Conservation (phyloP, 2,888 invertebrate genomes). For the Pheosia gnoma region DNA sequence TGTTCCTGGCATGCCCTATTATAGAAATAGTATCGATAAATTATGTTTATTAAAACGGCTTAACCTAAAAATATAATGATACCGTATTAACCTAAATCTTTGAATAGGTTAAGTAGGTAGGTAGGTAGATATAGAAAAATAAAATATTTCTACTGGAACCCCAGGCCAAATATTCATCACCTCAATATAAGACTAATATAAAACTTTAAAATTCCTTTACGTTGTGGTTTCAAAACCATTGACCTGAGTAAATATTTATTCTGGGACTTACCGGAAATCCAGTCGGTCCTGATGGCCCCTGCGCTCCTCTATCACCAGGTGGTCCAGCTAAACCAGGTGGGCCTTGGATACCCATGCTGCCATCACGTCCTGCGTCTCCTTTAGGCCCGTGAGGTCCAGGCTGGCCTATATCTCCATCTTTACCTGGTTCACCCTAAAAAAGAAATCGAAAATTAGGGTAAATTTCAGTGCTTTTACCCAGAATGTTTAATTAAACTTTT, state of each 20-base stretch:
- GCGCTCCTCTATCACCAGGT: slow-evolving; percentile 89
- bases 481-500: neutral
- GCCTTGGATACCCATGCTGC: slow-evolving; percentile 89
- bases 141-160: no score
- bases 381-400: slow-evolving; percentile 90
- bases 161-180: no score
- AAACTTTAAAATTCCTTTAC: no score
- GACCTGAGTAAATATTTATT: no score
- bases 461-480: neutral
- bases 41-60: no score
- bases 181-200: no score
- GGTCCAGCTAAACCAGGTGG: slow-evolving; percentile 88
- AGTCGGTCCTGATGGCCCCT: slow-evolving; percentile 90
- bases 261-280: slow-evolving; percentile 87
- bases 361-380: slow-evolving; percentile 92
- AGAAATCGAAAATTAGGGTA: neutral
- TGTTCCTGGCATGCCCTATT: slow-evolving; percentile 88
- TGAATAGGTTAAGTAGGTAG: no score
- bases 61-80: neutral
- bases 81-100: no score
- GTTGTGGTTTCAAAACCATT: no score
- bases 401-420: slow-evolving; percentile 90
- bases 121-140: no score
- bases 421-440: slow-evolving; percentile 88
- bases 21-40: no score